Evolutionary conservation across 2,888 invertebrate species (phyloP), one percentile per base, ranked within the genome.

Genomic region (Labia minor): DNA sequence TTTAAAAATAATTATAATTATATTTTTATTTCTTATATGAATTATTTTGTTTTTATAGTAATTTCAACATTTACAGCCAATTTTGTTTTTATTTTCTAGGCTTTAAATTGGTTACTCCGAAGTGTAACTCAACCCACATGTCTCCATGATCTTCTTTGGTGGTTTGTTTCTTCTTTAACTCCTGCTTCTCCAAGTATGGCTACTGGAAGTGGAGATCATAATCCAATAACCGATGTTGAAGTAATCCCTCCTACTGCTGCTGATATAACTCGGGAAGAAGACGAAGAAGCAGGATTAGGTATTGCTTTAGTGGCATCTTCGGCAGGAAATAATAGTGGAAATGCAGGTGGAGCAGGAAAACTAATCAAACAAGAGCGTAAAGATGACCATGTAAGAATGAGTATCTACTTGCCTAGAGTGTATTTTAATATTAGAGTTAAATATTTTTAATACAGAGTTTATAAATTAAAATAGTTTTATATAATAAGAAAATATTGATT

Each of bases 91-190:
- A n/a, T n/a, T n/a, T 19, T 72, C 1, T 73, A 89, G 84, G 95
- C 95, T 0, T 81, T 97, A 72, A 96, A 96, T 76, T 99, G 98
- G 98, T 79, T 99, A 19, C 79, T 98, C 63, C 85, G 94, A 65
- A 93, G 90, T 66, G 91, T 95, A 0, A 94, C 95, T 0, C 94
- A 94, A 76, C 90, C 94, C 1, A 87, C 89, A 2, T 90, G 93
- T 75, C 83, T 98, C 19, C 96, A 97, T 73, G 97, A 98, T 78
- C 83, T 97, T 10, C 84, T 98, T 76, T 97, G 97, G 97, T 95
- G 94, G 90, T 95, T 96, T 76, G 92, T 95, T 19, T 86, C 88
- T 14, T 89, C 95, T 0, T 81, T 96, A 49, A 87, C 88, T 1
- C 84, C 85, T 0, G 63, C 72, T 63, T 70, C 72, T 26, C 64